These are phyloP conservation scores for Terrapene triunguis DNA, from an alignment of 2,113 vertebrate genomes.

Conservation along the genomic window DNA sequence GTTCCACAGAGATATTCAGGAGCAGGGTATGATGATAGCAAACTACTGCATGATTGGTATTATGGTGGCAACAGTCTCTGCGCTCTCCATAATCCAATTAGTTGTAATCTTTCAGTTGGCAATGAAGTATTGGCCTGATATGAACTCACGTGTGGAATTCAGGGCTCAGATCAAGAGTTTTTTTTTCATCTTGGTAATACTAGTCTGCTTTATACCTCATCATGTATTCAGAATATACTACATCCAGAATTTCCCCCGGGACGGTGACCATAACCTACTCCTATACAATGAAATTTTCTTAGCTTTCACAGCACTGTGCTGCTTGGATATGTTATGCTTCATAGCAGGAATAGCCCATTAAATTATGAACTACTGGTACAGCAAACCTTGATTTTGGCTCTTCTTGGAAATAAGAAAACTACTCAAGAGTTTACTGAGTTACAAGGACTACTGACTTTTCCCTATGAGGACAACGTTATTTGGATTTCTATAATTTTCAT, in stretches of 20 bases:
- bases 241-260: constrained; percentile 55
- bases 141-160: constrained; percentile 67
- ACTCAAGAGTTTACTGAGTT: neutral
- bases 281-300: constrained; percentile 73
- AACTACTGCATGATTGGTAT: constrained; percentile 56
- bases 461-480: neutral
- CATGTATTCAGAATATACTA: constrained; percentile 70
- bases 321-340: constrained; percentile 78
- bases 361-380: neutral
- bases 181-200: constrained; percentile 73
- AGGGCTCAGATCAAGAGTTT: constrained; percentile 77
- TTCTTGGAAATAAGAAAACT: neutral
- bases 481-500: neutral
- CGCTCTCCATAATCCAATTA: constrained; percentile 59
- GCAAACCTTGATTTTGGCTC: neutral
- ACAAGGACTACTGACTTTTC: neutral
- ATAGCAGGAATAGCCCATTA: constrained; percentile 65
- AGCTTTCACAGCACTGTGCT: constrained; percentile 75
- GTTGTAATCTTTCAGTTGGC: constrained; percentile 41
- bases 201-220: constrained; percentile 77
- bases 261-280: constrained; percentile 43
- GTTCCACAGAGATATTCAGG: constrained; percentile 65
- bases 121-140: constrained; percentile 60
- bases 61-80: constrained; percentile 30
- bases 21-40: neutral